phyloP scores from a whole-genome alignment of 2,888 invertebrate genomes.

The Chymomyza procnemis region DNA sequence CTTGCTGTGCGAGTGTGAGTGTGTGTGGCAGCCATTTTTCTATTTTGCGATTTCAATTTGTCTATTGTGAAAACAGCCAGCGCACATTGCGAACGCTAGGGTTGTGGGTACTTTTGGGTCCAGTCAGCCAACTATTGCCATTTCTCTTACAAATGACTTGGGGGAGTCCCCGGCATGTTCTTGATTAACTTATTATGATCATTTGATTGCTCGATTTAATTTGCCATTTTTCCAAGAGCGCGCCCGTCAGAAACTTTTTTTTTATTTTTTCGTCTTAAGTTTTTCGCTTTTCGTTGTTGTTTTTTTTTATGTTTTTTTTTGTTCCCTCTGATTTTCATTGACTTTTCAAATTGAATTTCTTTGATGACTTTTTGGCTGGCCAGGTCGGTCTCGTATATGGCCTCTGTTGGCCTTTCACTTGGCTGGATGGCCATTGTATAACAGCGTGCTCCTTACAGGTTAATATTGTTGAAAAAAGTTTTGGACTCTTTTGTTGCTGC shows the following conservation, averaged over 20 bases:
- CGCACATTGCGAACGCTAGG: too few species aligned
- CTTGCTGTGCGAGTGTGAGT: neutral
- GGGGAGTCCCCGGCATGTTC: slow-evolving; percentile 29
- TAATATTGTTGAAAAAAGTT: neutral
- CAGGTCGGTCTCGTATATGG: neutral
- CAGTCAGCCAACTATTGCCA: slow-evolving; percentile 32
- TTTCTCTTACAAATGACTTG: slow-evolving; percentile 25
- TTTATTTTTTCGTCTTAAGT: slow-evolving; percentile 2
- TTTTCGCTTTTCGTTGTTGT: neutral
- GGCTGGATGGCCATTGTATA: slow-evolving; percentile 8
- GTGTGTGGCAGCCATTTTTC: neutral
- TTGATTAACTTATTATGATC: slow-evolving; percentile 72
- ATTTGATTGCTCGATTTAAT: slow-evolving; percentile 72
- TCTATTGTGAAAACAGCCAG: slow-evolving; percentile 38
- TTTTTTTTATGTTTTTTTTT: slow-evolving; percentile 21
- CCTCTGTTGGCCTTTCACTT: slow-evolving; percentile 1
- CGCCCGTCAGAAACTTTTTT: neutral
- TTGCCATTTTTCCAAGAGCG: slow-evolving; percentile 45
- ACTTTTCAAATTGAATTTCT: slow-evolving; percentile 8
- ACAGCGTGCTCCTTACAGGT: neutral
- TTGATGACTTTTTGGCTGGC: slow-evolving; percentile 5
- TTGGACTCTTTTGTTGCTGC: neutral
- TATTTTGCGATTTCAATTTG: slow-evolving; percentile 67
- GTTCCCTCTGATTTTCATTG: slow-evolving; percentile 12
- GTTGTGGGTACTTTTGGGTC: neutral